phyloP scores from a whole-genome alignment of 2,888 invertebrate genomes.

The Andrena chrysosceles region DNA sequence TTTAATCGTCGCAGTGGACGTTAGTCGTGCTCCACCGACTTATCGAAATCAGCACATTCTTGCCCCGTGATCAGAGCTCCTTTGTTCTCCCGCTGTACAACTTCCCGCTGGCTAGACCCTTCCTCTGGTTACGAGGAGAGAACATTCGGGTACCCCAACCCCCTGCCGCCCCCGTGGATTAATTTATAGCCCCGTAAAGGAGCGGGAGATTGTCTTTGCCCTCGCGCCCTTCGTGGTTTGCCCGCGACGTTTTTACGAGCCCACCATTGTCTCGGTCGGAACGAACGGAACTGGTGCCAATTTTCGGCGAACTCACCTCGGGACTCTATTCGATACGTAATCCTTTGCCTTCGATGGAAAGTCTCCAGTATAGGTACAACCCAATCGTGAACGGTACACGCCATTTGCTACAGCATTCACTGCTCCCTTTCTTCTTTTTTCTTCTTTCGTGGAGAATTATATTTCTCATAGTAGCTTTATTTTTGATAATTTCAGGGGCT shows the following conservation, averaged over 20 bases:
- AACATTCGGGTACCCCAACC: constrained; percentile 62
- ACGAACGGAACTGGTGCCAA: constrained; percentile 62
- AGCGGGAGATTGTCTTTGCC: constrained; percentile 77
- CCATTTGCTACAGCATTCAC: neutral
- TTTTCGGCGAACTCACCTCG: constrained; percentile 57
- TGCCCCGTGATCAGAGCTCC: constrained; percentile 58
- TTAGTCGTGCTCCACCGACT: constrained; percentile 38
- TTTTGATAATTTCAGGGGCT: no score
- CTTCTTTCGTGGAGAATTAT: no score
- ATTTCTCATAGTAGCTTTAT: no score
- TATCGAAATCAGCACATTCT: constrained; percentile 59
- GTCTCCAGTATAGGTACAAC: neutral
- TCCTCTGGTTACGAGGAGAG: constrained; percentile 67
- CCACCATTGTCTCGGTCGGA: constrained; percentile 70
- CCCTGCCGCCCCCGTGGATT: constrained; percentile 68
- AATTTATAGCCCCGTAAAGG: constrained; percentile 80
- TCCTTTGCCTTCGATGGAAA: neutral
- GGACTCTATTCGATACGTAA: constrained; percentile 8
- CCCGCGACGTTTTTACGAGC: constrained; percentile 79
- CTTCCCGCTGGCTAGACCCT: constrained; percentile 36
- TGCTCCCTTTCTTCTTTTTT: neutral
- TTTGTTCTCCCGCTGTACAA: constrained; percentile 66
- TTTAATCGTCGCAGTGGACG: constrained; percentile 42
- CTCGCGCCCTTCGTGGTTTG: constrained; percentile 76
- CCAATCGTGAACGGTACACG: neutral